Evolutionary conservation across 2,797 vertebrate species (phyloP).

Genomic region (Discoglossus pictus): DNA sequence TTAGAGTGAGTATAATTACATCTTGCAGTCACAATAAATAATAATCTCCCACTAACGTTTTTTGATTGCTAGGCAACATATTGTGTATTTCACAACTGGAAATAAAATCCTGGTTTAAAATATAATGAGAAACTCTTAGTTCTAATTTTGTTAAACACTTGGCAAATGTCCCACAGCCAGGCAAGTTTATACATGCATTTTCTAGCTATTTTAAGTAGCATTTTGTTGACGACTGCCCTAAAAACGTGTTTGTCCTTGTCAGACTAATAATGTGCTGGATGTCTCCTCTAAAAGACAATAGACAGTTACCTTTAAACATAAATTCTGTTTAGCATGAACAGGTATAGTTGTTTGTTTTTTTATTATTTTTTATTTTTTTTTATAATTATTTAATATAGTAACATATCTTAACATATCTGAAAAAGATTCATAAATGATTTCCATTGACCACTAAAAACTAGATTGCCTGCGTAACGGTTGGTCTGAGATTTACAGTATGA

Average conservation of each 20-base stretch:
- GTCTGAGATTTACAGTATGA: no score
- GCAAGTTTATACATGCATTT: constrained; percentile 30
- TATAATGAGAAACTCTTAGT: background rate
- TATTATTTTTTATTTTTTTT: no score
- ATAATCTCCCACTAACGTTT: constrained; percentile 10
- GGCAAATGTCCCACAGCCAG: constrained; percentile 15
- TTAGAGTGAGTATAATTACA: constrained; percentile 15
- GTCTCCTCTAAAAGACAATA: no score
- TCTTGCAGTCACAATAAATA: background rate
- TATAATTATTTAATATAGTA: no score
- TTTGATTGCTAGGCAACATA: constrained; percentile 32
- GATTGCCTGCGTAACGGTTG: no score
- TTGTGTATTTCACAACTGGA: constrained; percentile 20
- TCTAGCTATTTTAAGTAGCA: constrained; percentile 20
- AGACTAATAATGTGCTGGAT: no score
- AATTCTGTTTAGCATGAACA: no score
- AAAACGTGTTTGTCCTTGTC: background rate
- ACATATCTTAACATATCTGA: no score
- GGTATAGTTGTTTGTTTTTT: no score
- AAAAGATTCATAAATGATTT: no score
- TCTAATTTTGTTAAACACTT: constrained; percentile 6
- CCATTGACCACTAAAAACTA: no score
- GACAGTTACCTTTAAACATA: no score
- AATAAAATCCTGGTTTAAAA: constrained; percentile 25
- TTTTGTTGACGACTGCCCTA: background rate